A percentile compares a stretch with the other conserved stretches of the same genome.
These are phyloP conservation scores for Amazona vittata DNA, from an alignment of 2,113 vertebrate genomes.

Conservation along the genomic window DNA sequence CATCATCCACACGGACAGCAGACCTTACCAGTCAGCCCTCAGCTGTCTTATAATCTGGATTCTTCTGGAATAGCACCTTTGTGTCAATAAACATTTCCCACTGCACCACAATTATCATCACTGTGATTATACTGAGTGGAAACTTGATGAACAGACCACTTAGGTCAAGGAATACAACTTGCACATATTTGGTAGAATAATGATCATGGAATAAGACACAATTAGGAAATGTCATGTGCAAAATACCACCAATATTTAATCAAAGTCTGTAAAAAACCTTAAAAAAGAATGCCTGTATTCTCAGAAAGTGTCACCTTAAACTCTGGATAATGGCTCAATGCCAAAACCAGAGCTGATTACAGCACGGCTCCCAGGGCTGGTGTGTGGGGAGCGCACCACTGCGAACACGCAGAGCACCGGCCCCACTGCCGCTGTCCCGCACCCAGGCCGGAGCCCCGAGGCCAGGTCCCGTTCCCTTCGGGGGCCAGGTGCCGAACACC, in stretches of 20 bases:
- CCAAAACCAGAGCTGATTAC: neutral
- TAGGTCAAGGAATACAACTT: neutral
- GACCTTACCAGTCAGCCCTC: neutral
- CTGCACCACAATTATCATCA: neutral
- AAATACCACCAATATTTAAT: neutral
- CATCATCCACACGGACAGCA: neutral
- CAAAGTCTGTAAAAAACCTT: neutral
- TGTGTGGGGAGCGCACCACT: fast-evolving
- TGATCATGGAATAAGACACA: neutral
- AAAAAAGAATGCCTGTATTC: fast-evolving
- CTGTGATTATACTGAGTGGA: fast-evolving
- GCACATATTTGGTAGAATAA: neutral
- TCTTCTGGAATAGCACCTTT: neutral
- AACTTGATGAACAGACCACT: neutral
- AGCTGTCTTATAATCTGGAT: neutral
- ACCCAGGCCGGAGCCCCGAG: neutral
- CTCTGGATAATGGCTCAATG: neutral
- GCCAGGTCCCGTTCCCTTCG: neutral
- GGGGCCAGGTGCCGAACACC: neutral
- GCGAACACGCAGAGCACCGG: fast-evolving
- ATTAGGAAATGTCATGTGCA: neutral
- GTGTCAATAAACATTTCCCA: neutral
- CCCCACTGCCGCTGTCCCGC: neutral
- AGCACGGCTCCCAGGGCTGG: fast-evolving
- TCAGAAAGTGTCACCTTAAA: neutral